A percentile compares a stretch with the other conserved stretches of the same genome.
Conservation (phyloP, 2,113 vertebrate species). For the Rhea americana region DNA sequence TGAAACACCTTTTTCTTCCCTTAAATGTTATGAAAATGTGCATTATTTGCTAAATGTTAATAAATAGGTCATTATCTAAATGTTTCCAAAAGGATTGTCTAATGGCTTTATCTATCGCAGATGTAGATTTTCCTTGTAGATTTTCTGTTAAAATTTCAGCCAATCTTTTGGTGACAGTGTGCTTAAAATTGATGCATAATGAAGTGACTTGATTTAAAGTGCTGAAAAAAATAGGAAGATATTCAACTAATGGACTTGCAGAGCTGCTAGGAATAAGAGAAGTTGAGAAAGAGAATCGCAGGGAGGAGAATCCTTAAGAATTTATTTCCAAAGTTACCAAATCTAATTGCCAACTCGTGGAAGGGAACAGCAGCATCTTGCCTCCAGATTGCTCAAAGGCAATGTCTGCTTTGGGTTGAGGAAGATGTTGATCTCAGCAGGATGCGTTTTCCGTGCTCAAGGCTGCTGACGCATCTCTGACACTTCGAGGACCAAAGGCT, state of each 20-base stretch:
- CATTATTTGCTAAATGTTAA: neutral
- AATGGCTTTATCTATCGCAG: neutral
- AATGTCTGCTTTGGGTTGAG: neutral
- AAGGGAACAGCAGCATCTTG: neutral
- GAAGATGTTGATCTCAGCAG: neutral
- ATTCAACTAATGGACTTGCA: neutral
- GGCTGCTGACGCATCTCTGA: neutral
- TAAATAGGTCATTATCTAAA: neutral
- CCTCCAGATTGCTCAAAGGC: neutral
- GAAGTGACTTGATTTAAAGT: slow-evolving; percentile 17
- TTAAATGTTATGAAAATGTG: neutral
- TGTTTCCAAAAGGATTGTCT: neutral
- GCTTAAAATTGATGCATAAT: slow-evolving; percentile 40
- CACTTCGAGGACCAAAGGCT: neutral
- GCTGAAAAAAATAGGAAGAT: slow-evolving; percentile 31
- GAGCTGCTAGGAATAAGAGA: neutral
- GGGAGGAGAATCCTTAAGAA: slow-evolving; percentile 13
- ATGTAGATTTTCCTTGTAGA: neutral
- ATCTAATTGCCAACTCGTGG: neutral
- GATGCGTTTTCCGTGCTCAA: fast-evolving
- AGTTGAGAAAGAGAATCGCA: slow-evolving; percentile 30
- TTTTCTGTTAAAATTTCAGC: neutral
- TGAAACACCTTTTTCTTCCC: neutral
- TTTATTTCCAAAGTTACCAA: slow-evolving; percentile 12
- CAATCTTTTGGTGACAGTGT: neutral